Evolutionary conservation across 2,113 vertebrate genomes (phyloP).

Genomic region (Brachyistius frenatus): DNA sequence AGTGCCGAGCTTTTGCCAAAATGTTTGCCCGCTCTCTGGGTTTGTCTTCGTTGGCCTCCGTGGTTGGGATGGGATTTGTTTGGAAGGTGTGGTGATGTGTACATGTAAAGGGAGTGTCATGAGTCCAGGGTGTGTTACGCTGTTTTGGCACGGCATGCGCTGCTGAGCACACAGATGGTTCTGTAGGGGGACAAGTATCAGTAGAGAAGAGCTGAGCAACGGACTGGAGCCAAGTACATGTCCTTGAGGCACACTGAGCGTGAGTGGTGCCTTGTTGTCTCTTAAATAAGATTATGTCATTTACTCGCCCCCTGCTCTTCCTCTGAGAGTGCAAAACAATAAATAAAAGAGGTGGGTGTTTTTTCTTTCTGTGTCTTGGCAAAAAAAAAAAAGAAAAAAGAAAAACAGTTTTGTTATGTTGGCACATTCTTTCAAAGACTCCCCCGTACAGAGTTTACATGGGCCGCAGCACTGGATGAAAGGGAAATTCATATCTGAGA

Average conservation of each 20-base stretch:
- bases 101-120: constrained; percentile 25
- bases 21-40: constrained; percentile 45
- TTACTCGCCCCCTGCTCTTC: constrained; percentile 65
- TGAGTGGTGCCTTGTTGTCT: constrained; percentile 59
- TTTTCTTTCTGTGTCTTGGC: constrained; percentile 22
- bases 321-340: constrained; percentile 59
- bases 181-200: constrained; percentile 53
- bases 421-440: constrained; percentile 51
- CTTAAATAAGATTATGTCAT: constrained; percentile 74
- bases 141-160: constrained; percentile 37
- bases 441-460: constrained; percentile 51
- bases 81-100: constrained; percentile 17
- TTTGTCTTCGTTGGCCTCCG: constrained; percentile 59
- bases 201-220: constrained; percentile 51
- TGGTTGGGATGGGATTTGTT: constrained; percentile 49
- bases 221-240: constrained; percentile 61
- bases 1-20: constrained; percentile 27
- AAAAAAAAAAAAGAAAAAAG: not conserved
- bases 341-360: constrained; percentile 62
- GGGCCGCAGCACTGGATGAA: constrained; percentile 44
- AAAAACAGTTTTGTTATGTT: constrained; percentile 43
- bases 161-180: constrained; percentile 75
- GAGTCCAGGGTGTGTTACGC: constrained; percentile 19
- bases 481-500: constrained; percentile 34
- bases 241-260: constrained; percentile 68